Evolutionary conservation across 2,797 vertebrate species (phyloP), one percentile per base, ranked within the genome.

Genomic region (Phataginus tricuspis): DNA sequence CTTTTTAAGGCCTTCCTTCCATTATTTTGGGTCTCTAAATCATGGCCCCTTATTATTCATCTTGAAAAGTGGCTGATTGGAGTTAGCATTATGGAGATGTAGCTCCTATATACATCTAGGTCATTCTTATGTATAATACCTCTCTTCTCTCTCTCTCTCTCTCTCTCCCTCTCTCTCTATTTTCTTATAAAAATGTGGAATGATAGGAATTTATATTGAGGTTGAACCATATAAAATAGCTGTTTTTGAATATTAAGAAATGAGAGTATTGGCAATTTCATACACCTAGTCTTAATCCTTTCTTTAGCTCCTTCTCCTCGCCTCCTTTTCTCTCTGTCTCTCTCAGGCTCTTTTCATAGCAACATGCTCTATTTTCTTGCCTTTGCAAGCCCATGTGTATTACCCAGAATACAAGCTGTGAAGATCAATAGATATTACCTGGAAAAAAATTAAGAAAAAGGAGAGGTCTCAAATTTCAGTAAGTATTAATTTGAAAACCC

Each of bases 371-470:
- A 63, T 85, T 85, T 93, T 94, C 18, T 61, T 89, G 86, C 42
- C 14, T 92, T 85, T 85, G 29, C 18, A 80, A 94, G 68, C 34
- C 69, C n/a, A 88, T 88, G 49, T 88, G 18, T 64, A 82, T 82
- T 87, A 80, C 12, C 29, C n/a, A 84, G 61, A 84, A 87, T 80
- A 45, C 61, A 69, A 96, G 86, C 87, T 93, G 55, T 95, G 94
- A 96, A 96, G 72, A 85, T 94, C 88, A 96, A 85, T 89, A 89
- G 59, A 93, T 89, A 80, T 93, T 80, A 93, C 37, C 37, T 45
- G 53, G 80, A 27, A 11, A 64, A 71, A 94, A 96, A 94, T 95
- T 95, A 90, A 93, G 95, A 87, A 93, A 97, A 96, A 95, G 82
- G 64, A 91, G 31, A n/a, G 87, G 42, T 71, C 95, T 97, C 34